Evolutionary conservation across 2,888 invertebrate genomes (phyloP).

Genomic region (Portevinia maculata): DNA sequence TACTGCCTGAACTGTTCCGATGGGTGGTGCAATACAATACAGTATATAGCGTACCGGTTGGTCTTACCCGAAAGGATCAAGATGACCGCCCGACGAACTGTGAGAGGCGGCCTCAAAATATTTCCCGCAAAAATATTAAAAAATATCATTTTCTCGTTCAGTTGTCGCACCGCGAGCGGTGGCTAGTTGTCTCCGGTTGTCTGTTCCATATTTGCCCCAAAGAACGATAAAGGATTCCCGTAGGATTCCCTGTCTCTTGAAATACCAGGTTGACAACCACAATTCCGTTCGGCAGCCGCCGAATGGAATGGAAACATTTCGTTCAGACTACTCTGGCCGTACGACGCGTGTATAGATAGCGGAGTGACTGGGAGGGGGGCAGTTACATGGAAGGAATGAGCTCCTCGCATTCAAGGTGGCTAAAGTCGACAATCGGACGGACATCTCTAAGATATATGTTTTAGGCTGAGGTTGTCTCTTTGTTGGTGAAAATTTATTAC

Average conservation of each 20-base stretch:
- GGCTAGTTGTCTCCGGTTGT: constrained; percentile 71
- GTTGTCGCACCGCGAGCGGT: constrained; percentile 38
- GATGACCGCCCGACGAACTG: constrained; percentile 57
- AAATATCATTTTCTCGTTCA: constrained; percentile 58
- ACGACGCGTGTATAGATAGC: constrained; percentile 13
- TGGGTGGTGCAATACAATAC: constrained; percentile 44
- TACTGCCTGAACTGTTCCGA: constrained; percentile 57
- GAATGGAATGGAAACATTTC: constrained; percentile 60
- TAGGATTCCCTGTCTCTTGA: constrained; percentile 57
- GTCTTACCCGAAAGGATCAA: constrained; percentile 45
- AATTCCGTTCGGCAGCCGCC: constrained; percentile 12
- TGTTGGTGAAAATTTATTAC: constrained; percentile 72
- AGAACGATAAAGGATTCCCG: constrained; percentile 69
- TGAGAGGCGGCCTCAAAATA: constrained; percentile 49
- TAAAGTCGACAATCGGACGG: constrained; percentile 72
- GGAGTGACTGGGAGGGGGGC: constrained; percentile 12
- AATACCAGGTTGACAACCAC: constrained; percentile 60
- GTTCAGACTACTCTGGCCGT: constrained; percentile 7
- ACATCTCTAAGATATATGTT: constrained; percentile 72
- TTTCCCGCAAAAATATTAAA: constrained; percentile 60
- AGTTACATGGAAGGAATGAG: constrained; percentile 20
- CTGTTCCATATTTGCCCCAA: constrained; percentile 65
- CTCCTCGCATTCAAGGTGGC: constrained; percentile 67
- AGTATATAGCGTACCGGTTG: neutral
- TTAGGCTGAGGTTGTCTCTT: constrained; percentile 70